Base-by-base conservation (phyloP, 2,888 invertebrate genomes). In the Cerceris rybyensis region DNA sequence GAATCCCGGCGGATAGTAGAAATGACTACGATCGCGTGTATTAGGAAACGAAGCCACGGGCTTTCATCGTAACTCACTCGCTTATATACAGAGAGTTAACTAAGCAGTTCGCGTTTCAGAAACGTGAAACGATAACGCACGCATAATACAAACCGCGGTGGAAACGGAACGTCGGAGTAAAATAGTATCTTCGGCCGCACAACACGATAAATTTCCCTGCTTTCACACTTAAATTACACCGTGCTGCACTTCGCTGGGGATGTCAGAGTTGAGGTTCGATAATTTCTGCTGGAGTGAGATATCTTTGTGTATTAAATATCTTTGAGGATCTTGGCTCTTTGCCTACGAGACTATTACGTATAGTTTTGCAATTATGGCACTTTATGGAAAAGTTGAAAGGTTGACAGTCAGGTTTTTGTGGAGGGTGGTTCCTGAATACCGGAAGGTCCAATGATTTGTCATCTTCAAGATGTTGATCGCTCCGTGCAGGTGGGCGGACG, bases 1-100 rank as follows among this genome's bases (percentile, higher is more conserved):
- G 81, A 74, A 71, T 77, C 80, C 71, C 66, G 71, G 60, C 42
- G 78, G 81, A 83, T 79, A 76, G 73, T 16, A 60, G 67, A 59
- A 69, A 83, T 60, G 64, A 67, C 59, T 65, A 68, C 78, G 82
- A 76, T 84, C 82, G 81, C 72, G 71, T 77, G 85, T 84, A 79
- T 84, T 84, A 84, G 84, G 78, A 84, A 84, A 80, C 78, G 84
- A 84, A 83, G 68, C 80, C 73, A 60, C 60, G 49, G 67, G 76
- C 71, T 65, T 28, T 82, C 73, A 69, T 65, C 80, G 83, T 78
- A 76, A 79, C 68, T 83, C 75, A 80, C 65, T 61, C n/a, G 63
- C 67, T 67, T 61, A 55, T 61, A 54, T 57, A 67, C 70, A 58
- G 69, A 74, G 83, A 74, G 83, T 76, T 75, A 79, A 81, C 69